A percentile compares a stretch with the other conserved stretches of the same genome.
Evolutionary conservation across 2,888 invertebrate genomes (phyloP).

Genomic region (Mantis religiosa): DNA sequence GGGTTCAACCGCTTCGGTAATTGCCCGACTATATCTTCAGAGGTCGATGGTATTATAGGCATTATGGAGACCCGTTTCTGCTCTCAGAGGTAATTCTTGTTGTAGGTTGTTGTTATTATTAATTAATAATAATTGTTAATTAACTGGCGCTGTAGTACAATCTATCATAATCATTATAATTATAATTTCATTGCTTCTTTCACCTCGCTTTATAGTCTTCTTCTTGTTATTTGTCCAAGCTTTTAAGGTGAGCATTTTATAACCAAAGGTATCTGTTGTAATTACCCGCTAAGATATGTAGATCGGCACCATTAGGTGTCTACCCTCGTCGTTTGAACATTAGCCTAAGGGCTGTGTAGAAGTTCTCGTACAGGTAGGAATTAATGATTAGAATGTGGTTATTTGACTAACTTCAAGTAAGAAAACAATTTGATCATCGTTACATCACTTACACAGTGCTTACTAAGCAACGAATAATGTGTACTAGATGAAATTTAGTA

Average conservation of each 20-base stretch:
- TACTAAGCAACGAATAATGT: no score
- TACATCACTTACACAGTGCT: no score
- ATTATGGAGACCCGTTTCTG: background rate
- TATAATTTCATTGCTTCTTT: background rate
- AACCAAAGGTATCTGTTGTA: background rate
- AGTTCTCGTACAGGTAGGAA: no score
- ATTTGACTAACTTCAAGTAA: no score
- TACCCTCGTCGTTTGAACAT: no score
- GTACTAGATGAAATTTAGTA: no score
- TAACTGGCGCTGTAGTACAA: background rate
- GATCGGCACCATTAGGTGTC: background rate
- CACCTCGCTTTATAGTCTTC: background rate
- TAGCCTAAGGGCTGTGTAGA: no score
- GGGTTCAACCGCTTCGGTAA: background rate
- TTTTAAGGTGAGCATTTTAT: background rate
- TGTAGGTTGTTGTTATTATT: background rate
- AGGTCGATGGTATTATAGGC: background rate
- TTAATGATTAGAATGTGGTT: no score
- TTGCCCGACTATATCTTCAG: background rate
- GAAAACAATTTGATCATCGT: no score
- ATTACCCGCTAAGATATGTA: background rate
- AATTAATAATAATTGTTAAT: background rate
- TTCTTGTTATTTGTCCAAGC: background rate
- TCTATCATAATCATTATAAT: background rate
- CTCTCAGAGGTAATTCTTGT: background rate